Conservation (phyloP, 1,140 invertebrate genomes). For the Trichoplusia ni region DNA sequence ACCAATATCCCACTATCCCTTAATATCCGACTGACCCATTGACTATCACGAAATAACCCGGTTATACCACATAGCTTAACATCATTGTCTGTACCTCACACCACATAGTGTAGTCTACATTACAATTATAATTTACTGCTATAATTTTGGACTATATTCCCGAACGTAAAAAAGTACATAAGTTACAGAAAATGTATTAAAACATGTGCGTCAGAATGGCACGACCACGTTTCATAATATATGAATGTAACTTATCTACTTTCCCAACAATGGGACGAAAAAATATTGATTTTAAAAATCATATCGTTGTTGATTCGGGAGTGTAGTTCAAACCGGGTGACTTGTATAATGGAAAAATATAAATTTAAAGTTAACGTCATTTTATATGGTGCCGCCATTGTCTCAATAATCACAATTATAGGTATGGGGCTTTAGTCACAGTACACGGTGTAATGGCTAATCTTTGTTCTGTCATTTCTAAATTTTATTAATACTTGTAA, state of each 20-base stretch:
- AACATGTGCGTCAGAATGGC: no score
- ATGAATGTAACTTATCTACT: no score
- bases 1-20: no score
- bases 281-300: not conserved
- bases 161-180: conserved; percentile 7
- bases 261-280: not conserved
- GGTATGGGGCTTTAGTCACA: conserved; percentile 71
- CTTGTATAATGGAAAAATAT: conserved; percentile 44
- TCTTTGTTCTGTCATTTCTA: conserved; percentile 74
- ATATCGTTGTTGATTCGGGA: not conserved
- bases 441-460: conserved; percentile 74
- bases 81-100: conserved; percentile 54
- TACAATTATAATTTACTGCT: conserved; percentile 32
- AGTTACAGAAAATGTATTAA: no score
- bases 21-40: no score
- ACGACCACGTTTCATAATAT: no score
- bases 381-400: conserved; percentile 68
- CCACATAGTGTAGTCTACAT: conserved; percentile 44
- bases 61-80: conserved; percentile 31
- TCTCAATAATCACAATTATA: conserved; percentile 65
- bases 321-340: conserved; percentile 40
- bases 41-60: conserved; percentile 32
- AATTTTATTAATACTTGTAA: conserved; percentile 41
- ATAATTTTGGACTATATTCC: conserved; percentile 28
- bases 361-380: conserved; percentile 55